phyloP scores from a whole-genome alignment of 2,797 vertebrate species.

The Phalloptychus januarius region DNA sequence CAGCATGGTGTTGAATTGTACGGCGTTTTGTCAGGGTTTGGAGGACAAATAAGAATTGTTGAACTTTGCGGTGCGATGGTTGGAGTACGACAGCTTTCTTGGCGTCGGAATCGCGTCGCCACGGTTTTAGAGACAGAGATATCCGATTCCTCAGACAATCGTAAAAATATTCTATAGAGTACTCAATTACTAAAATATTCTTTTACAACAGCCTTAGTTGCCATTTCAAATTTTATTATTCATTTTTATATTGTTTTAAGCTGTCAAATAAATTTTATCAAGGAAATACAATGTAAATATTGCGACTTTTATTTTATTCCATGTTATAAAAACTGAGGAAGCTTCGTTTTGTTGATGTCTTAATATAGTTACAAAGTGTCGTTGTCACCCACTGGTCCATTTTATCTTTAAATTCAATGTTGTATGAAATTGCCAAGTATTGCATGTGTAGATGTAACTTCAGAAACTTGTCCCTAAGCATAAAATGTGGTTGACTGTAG shows the following conservation, averaged over 20 bases:
- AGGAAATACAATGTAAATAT: slow-evolving; percentile 23
- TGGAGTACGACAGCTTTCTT: no score
- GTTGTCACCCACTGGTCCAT: not conserved
- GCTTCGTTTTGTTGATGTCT: slow-evolving; percentile 11
- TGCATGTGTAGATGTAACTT: not conserved
- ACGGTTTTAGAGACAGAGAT: no score
- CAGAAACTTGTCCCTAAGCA: not conserved
- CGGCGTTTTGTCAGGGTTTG: no score
- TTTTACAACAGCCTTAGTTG: no score
- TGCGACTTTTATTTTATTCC: slow-evolving; percentile 9
- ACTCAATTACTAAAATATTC: no score
- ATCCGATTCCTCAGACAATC: no score
- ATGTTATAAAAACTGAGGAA: not conserved
- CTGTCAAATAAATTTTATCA: slow-evolving; percentile 37
- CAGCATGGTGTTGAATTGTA: no score
- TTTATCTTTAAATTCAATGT: slow-evolving; percentile 18
- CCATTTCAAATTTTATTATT: not conserved
- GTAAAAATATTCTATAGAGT: no score
- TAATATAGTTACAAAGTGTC: slow-evolving; percentile 9
- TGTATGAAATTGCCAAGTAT: not conserved
- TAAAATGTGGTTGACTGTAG: not conserved
- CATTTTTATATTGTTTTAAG: slow-evolving; percentile 18
- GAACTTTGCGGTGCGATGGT: no score
- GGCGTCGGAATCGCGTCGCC: no score
- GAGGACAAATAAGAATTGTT: no score